Evolutionary conservation across 2,113 vertebrate species (phyloP).

Genomic region (Vombatus ursinus): DNA sequence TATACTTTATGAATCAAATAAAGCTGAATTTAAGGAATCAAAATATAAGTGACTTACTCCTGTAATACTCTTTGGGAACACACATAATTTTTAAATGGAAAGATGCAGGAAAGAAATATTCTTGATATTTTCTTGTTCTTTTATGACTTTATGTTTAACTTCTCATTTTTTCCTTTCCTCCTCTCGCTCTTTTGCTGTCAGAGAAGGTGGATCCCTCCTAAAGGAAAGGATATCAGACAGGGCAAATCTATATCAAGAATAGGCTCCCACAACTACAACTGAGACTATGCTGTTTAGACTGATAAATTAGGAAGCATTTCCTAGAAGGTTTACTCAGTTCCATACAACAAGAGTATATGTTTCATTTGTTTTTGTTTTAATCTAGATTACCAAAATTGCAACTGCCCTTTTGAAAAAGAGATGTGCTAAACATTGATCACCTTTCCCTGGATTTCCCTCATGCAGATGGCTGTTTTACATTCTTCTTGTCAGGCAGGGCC

Average conservation of each 20-base stretch:
- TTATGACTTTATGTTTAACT: neutral
- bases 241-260: neutral
- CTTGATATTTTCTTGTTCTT: neutral
- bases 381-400: neutral
- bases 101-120: neutral
- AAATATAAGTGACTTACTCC: neutral
- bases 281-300: neutral
- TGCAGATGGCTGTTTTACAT: conserved; percentile 89
- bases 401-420: conserved; percentile 13
- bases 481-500: conserved; percentile 88
- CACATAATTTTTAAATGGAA: neutral
- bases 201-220: neutral
- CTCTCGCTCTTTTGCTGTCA: neutral
- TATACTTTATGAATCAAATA: neutral
- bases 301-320: neutral
- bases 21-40: neutral
- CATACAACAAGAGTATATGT: neutral
- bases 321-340: neutral
- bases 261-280: neutral
- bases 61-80: neutral
- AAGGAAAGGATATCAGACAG: neutral
- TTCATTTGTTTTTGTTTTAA: neutral
- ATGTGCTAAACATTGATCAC: conserved; percentile 50
- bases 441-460: conserved; percentile 83
- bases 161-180: neutral